Conservation (phyloP, 2,113 vertebrate genomes). For the Mormyrus iriodes region DNA sequence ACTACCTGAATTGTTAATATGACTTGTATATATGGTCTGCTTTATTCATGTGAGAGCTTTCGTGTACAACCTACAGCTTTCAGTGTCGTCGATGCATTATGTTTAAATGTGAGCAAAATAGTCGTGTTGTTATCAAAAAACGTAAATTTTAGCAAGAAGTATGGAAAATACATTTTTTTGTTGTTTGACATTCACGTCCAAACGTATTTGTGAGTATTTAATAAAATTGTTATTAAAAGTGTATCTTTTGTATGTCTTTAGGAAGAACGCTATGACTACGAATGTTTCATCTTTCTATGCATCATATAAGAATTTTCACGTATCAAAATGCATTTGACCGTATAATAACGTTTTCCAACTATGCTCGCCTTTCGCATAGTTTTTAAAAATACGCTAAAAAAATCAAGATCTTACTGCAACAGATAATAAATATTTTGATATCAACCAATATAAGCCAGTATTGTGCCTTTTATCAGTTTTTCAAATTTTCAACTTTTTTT, state of each 20-base stretch:
- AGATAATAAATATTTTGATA: neutral
- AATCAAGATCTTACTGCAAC: neutral
- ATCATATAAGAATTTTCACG: neutral
- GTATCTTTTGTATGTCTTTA: constrained; percentile 1
- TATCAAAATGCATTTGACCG: neutral
- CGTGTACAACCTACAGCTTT: constrained; percentile 13
- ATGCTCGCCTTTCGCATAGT: neutral
- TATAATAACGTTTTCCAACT: neutral
- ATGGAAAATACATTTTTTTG: constrained; percentile 14
- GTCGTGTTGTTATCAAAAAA: neutral
- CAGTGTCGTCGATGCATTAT: constrained; percentile 20
- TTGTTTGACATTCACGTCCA: constrained; percentile 50
- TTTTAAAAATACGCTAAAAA: neutral
- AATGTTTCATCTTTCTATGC: neutral
- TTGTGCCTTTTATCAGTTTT: neutral
- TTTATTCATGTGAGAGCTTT: constrained; percentile 27
- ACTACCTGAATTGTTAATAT: constrained; percentile 35
- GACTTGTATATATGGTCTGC: constrained; percentile 30
- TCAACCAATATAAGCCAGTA: neutral
- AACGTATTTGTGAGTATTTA: constrained; percentile 75
- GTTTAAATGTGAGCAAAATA: constrained; percentile 21
- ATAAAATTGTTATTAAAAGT: constrained; percentile 58
- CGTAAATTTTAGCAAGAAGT: constrained; percentile 19
- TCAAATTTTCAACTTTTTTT: neutral
- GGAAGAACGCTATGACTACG: neutral